Percentiles rank a stretch among this genome's conserved stretches.
Evolutionary conservation across 2,113 vertebrate species (phyloP).

Genomic region (Triplophysa siluroides): DNA sequence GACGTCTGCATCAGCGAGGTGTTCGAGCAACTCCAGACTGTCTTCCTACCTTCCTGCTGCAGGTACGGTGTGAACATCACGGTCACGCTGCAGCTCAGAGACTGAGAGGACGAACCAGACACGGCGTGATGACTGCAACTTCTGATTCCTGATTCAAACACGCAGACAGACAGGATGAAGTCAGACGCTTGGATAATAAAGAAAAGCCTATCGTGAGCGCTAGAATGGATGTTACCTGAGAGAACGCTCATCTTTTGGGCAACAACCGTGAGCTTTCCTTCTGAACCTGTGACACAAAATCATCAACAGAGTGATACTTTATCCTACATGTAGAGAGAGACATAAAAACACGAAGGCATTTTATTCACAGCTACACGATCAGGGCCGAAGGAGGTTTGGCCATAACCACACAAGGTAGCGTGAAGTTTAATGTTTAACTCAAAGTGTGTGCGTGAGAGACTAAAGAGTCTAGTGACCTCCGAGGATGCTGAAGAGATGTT

Average conservation of each 20-base stretch:
- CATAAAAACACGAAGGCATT: too few relatives aligned
- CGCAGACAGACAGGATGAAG: not conserved
- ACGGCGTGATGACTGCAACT: slow-evolving; percentile 91
- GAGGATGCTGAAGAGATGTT: slow-evolving; percentile 89
- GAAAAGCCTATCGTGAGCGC: not conserved
- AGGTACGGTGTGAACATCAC: slow-evolving; percentile 94
- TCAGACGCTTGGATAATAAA: not conserved
- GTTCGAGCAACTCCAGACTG: too few relatives aligned
- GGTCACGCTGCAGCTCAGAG: slow-evolving; percentile 78
- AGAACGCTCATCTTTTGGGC: slow-evolving; percentile 95
- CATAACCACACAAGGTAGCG: too few relatives aligned
- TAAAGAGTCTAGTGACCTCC: slow-evolving; percentile 76
- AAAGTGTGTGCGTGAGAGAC: not conserved
- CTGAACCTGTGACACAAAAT: slow-evolving; percentile 79
- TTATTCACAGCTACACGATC: too few relatives aligned
- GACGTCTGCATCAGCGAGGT: not conserved
- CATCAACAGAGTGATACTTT: too few relatives aligned
- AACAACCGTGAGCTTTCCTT: slow-evolving; percentile 91
- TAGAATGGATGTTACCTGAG: slow-evolving; percentile 79
- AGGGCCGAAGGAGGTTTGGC: too few relatives aligned
- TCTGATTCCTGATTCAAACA: slow-evolving; percentile 79
- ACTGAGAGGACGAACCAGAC: slow-evolving; percentile 87
- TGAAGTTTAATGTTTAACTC: too few relatives aligned
- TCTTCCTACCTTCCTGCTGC: slow-evolving; percentile 90
- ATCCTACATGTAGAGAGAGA: not conserved